Conservation (phyloP, 2,797 vertebrate genomes). For the Yasuhikotakia modesta region DNA sequence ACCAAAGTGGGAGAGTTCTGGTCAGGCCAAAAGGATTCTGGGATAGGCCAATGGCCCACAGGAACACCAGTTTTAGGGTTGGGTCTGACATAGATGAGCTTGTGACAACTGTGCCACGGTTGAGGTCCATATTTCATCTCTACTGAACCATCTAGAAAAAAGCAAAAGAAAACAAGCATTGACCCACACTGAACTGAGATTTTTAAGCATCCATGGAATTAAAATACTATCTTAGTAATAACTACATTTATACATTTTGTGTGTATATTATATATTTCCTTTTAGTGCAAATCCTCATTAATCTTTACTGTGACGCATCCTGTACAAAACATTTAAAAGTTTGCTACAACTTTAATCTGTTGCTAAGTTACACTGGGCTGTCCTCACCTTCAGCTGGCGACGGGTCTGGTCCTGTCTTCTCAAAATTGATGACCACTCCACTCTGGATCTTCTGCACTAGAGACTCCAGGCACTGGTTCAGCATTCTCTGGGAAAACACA, state of each 20-base stretch:
- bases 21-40: constrained; percentile 98
- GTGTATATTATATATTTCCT: not conserved
- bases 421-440: constrained; percentile 96
- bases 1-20: constrained; percentile 96
- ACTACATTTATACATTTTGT: constrained; percentile 48
- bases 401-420: constrained; percentile 94
- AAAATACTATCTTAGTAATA: not conserved
- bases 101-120: constrained; percentile 96
- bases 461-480: constrained; percentile 97
- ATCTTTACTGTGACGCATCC: not conserved
- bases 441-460: constrained; percentile 97
- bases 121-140: constrained; percentile 85
- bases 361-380: not conserved
- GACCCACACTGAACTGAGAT: not conserved
- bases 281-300: not conserved
- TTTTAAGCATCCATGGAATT: not conserved
- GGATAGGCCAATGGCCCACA: constrained; percentile 97
- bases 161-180: not conserved
- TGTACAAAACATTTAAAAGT: not conserved
- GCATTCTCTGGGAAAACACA: constrained; percentile 93
- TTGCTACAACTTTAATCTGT: not conserved
- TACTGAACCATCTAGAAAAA: constrained; percentile 78
- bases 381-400: constrained; percentile 85
- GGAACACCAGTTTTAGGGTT: constrained; percentile 97
- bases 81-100: constrained; percentile 96